phyloP scores from a whole-genome alignment of 2,888 invertebrate genomes.

The Brenthis ino region DNA sequence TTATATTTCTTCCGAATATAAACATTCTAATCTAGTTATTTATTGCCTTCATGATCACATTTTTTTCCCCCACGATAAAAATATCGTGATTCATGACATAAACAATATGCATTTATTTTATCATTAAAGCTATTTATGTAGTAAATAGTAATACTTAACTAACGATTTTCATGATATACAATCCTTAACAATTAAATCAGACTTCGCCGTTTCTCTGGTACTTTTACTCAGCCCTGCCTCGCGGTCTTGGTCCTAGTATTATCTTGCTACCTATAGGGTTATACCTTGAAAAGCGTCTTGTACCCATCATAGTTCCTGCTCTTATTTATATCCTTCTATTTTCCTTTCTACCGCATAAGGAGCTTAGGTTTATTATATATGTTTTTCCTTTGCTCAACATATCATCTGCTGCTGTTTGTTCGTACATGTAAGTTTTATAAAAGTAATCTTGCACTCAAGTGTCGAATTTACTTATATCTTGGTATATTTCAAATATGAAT shows the following conservation, averaged over 20 bases:
- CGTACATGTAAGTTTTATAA: constrained; percentile 88
- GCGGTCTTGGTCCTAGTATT: constrained; percentile 92
- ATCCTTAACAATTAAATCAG: constrained; percentile 68
- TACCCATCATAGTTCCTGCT: constrained; percentile 86
- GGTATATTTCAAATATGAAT: background rate
- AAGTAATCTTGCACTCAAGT: background rate
- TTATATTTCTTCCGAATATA: too few species aligned
- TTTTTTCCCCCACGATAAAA: too few species aligned
- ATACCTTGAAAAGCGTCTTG: constrained; percentile 86
- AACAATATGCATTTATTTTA: too few species aligned
- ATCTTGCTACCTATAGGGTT: constrained; percentile 90
- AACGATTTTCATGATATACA: background rate
- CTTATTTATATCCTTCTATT: constrained; percentile 92
- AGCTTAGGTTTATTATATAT: constrained; percentile 98
- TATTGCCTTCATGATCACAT: too few species aligned
- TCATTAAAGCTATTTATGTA: too few species aligned
- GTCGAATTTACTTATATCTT: background rate
- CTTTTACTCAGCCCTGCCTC: constrained; percentile 97
- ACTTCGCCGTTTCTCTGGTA: constrained; percentile 98
- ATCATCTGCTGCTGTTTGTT: constrained; percentile 93
- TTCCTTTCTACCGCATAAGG: constrained; percentile 98
- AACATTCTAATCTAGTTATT: too few species aligned
- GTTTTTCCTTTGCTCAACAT: constrained; percentile 97
- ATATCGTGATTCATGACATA: too few species aligned
- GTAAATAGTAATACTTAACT: too few species aligned